Evolutionary conservation across 1,140 invertebrate genomes (phyloP).

Genomic region (Sweltsa coloradensis): DNA sequence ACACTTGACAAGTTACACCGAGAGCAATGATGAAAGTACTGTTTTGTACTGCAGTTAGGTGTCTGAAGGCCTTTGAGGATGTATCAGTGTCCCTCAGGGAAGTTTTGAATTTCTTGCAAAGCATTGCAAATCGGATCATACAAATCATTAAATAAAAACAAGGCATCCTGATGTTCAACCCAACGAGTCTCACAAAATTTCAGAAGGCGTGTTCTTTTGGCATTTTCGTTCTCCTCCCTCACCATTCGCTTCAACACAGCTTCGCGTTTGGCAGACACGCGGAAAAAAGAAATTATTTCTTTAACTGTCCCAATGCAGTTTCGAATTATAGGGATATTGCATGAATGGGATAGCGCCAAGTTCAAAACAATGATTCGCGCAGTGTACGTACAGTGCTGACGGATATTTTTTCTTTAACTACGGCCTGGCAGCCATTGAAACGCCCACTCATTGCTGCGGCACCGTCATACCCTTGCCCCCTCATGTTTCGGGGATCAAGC

Average conservation of each 20-base stretch:
- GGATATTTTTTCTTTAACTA: conserved; percentile 5
- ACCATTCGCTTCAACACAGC: conserved; percentile 4
- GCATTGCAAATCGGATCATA: conserved; percentile 8
- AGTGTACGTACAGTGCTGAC: conserved; percentile 8
- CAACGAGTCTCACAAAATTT: conserved; percentile 15
- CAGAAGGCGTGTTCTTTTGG: conserved; percentile 8
- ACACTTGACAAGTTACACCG: conserved; percentile 1
- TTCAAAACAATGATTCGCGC: conserved; percentile 11
- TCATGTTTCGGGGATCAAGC: conserved; percentile 19
- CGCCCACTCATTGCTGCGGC: conserved; percentile 22
- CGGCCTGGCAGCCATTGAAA: conserved; percentile 12
- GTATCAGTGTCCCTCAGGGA: conserved; percentile 1
- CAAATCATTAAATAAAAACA: conserved; percentile 9
- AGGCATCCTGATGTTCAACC: conserved; percentile 11
- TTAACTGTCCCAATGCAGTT: conserved; percentile 12
- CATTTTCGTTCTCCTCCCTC: conserved; percentile 3
- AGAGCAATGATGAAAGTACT: conserved; percentile 10
- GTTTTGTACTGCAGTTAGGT: conserved; percentile 1
- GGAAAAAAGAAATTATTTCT: conserved; percentile 11
- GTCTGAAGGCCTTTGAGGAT: conserved; percentile 8
- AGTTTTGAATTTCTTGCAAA: conserved; percentile 9
- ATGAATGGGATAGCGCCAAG: conserved; percentile 11
- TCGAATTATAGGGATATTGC: conserved; percentile 10
- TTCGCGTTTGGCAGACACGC: conserved; percentile 7
- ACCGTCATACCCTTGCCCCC: conserved; percentile 24